Evolutionary conservation across 2,113 vertebrate genomes (phyloP).

Genomic region (Pseudonaja textilis): DNA sequence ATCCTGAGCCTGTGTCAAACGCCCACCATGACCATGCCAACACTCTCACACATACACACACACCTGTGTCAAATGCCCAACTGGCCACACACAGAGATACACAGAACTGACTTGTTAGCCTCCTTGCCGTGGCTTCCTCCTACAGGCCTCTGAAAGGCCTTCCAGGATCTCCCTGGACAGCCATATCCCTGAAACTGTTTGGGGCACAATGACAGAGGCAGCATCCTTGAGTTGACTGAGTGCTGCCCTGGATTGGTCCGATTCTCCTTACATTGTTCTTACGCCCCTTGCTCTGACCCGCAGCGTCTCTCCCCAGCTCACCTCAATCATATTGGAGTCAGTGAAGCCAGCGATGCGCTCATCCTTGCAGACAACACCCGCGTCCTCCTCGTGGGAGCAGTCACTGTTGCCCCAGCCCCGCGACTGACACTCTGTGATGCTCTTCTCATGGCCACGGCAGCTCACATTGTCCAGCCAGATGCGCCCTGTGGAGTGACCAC

Average conservation of each 20-base stretch:
- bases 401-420: slow-evolving; percentile 96
- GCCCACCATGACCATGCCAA: too few species aligned
- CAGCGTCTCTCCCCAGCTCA: slow-evolving; percentile 52
- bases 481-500: slow-evolving; percentile 72
- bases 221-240: accelerated
- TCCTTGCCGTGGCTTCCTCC: neutral
- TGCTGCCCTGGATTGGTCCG: neutral
- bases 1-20: too few species aligned
- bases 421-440: slow-evolving; percentile 82
- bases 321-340: slow-evolving; percentile 92
- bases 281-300: neutral
- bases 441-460: slow-evolving; percentile 82
- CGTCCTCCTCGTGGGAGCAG: slow-evolving; percentile 95
- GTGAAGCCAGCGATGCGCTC: slow-evolving; percentile 86
- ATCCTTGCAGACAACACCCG: slow-evolving; percentile 91
- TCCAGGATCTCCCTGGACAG: neutral
- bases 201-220: neutral
- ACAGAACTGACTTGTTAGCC: neutral
- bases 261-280: neutral
- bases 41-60: too few species aligned
- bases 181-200: neutral
- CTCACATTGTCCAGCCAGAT: slow-evolving; percentile 97
- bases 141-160: neutral
- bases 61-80: too few species aligned
- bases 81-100: too few species aligned